Evolutionary conservation across 2,113 vertebrate genomes (phyloP).

Genomic region (Hyaena hyaena): DNA sequence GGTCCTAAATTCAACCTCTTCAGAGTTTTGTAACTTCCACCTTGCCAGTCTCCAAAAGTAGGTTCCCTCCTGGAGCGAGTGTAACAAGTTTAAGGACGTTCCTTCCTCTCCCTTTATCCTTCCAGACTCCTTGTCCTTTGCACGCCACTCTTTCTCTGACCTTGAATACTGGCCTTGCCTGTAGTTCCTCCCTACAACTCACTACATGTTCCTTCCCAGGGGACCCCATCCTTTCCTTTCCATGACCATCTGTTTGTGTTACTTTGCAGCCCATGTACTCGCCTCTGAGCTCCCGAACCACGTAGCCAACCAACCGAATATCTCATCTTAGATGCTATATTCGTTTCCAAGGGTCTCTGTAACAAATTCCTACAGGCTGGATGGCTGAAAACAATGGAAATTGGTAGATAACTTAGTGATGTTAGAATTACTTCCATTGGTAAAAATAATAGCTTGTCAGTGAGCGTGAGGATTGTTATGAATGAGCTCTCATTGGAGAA

Average conservation of each 20-base stretch:
- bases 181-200: accelerated
- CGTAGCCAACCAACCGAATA: neutral
- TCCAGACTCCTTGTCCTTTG: neutral
- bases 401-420: neutral
- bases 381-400: too few relatives aligned
- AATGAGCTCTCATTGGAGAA: neutral
- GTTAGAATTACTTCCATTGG: neutral
- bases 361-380: neutral
- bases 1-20: neutral
- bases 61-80: neutral
- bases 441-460: neutral
- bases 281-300: neutral
- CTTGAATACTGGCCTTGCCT: neutral
- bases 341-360: neutral
- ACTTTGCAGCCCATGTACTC: neutral
- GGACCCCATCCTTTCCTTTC: neutral
- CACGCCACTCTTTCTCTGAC: neutral
- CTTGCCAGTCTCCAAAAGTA: neutral
- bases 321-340: neutral
- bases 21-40: neutral
- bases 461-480: neutral
- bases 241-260: neutral
- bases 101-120: neutral
- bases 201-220: neutral
- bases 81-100: too few relatives aligned